Evolutionary conservation across 1,140 invertebrate genomes (phyloP), one percentile per base, ranked within the genome.

Genomic region (Oreohelix idahoensis): DNA sequence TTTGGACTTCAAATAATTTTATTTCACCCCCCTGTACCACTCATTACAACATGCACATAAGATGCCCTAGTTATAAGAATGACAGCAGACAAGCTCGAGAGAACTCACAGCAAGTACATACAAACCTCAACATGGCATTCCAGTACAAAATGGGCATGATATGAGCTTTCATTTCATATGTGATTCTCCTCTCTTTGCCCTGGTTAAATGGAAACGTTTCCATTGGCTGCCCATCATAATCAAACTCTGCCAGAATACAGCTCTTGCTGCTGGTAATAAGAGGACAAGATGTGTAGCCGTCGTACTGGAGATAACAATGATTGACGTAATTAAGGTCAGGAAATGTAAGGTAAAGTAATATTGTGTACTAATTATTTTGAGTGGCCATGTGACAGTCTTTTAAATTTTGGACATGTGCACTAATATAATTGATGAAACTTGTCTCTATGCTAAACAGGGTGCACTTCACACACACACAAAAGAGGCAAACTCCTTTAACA

Each of bases 261-360:
- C 94, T 92, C 23, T 90, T 93, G 88, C 95, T 95, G 17, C 95
- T 95, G 26, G 98, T 99, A 0, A 99, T 95, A 29, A 99, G 93
- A 0, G 98, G 98, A 93, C 98, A 99, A 0, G 98, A 98, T 0
- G 98, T 97, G 90, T 99, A 99, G 10, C 98, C 98, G 93, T 98
- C 95, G 91, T 99, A 99, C 92, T 92, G 87, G 26, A 84, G 84
- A 66, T n/a, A 66, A 66, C 5, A 0, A 66, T 58, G 23, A n/a
- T 58, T 58, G 45, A 17, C 8, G 10, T 49, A 49, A 11, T 8
- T 49, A 49, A 49, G 45, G 17, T 17, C n/a, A n/a, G n/a, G n/a
- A n/a, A n/a, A n/a, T n/a, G n/a, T n/a, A n/a, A n/a, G n/a, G n/a
- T n/a, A n/a, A n/a, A n/a, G n/a, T n/a, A n/a, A n/a, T n/a, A n/a